phyloP scores from a whole-genome alignment of 2,113 vertebrate genomes.

The Eupsittula cactorum region DNA sequence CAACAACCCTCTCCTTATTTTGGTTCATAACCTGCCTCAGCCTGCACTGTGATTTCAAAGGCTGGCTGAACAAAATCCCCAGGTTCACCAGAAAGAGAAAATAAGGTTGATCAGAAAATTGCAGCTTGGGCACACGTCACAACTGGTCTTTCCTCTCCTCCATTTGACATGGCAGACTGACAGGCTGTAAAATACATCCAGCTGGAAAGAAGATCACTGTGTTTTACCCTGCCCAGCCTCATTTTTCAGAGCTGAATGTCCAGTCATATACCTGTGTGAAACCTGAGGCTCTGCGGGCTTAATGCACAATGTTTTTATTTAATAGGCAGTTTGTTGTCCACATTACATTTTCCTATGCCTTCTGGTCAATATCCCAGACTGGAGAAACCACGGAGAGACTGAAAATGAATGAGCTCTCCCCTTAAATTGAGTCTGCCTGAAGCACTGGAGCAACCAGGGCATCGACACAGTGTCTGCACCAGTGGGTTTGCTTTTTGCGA shows the following conservation, averaged over 20 bases:
- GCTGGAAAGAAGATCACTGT: background rate
- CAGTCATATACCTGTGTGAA: background rate
- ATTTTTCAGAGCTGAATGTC: conserved; percentile 10
- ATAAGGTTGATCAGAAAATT: background rate
- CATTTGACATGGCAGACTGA: background rate
- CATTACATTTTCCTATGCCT: background rate
- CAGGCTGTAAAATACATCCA: background rate
- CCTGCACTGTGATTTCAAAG: background rate
- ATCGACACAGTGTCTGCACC: background rate
- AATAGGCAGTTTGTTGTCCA: background rate
- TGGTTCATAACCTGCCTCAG: conserved; percentile 1
- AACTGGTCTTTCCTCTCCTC: background rate
- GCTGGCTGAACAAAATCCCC: background rate
- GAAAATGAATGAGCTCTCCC: background rate
- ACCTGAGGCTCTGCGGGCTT: background rate
- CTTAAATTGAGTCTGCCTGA: background rate
- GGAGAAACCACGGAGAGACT: background rate
- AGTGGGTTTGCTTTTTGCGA: background rate
- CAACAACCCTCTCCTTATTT: background rate
- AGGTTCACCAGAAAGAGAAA: background rate
- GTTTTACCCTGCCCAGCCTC: background rate
- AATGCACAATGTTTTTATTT: background rate
- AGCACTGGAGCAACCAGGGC: background rate
- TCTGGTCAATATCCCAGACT: background rate
- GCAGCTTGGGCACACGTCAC: background rate